phyloP scores from a whole-genome alignment of 2,888 invertebrate species.

The Rosalia funebris region DNA sequence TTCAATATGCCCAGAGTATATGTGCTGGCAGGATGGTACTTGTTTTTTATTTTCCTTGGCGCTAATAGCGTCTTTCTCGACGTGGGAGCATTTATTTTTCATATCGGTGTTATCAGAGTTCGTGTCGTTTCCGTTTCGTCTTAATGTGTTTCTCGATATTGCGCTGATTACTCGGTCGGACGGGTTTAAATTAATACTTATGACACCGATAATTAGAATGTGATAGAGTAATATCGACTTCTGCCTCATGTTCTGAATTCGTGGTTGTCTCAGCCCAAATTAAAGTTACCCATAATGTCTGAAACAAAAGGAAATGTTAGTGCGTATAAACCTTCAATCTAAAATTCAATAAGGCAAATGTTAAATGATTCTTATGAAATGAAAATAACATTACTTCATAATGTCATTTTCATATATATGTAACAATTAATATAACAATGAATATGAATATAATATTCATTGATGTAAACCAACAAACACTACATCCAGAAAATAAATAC shows the following conservation, averaged over 20 bases:
- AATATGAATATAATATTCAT: too few species aligned
- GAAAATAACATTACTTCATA: too few species aligned
- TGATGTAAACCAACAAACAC: too few species aligned
- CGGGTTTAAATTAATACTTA: conserved; percentile 11
- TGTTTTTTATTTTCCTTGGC: background rate
- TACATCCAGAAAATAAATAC: too few species aligned
- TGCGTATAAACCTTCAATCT: too few species aligned
- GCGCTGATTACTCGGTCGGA: conserved; percentile 2
- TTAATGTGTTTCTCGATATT: conserved; percentile 12
- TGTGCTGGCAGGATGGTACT: background rate
- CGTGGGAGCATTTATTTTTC: conserved; percentile 5
- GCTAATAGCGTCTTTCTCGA: background rate
- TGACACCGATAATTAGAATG: conserved; percentile 15
- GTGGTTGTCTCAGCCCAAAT: background rate
- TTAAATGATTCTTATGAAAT: too few species aligned
- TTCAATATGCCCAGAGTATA: too few species aligned
- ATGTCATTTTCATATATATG: too few species aligned
- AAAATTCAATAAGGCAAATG: too few species aligned
- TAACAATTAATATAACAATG: too few species aligned
- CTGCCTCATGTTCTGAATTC: conserved; percentile 11
- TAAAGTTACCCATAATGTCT: conserved; percentile 1
- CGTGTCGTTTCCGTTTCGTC: conserved; percentile 5
- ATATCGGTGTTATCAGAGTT: conserved; percentile 1
- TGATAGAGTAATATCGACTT: conserved; percentile 10
- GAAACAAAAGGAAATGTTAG: conserved; percentile 2